These are phyloP conservation scores for Montipora sp. DNA, from an alignment of 64 coral and sea anemone species.

Conservation along the genomic window DNA sequence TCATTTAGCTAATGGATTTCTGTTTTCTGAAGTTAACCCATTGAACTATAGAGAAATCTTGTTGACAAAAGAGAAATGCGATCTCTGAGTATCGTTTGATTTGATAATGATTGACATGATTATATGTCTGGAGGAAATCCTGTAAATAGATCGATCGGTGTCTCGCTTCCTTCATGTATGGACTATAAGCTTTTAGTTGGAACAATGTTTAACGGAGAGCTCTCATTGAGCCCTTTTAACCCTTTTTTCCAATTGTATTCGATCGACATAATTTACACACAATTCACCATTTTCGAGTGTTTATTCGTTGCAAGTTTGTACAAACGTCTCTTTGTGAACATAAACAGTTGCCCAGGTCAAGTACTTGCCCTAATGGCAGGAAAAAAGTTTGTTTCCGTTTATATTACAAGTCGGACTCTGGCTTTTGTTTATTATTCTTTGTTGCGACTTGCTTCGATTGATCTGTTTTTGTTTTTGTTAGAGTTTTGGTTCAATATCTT, in stretches of 20 bases:
- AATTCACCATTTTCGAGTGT: too few relatives aligned
- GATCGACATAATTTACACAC: too few relatives aligned
- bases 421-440: neutral
- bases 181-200: too few relatives aligned
- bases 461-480: too few relatives aligned
- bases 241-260: too few relatives aligned
- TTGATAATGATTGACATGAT: neutral
- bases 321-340: neutral
- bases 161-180: neutral
- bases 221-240: too few relatives aligned
- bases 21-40: neutral
- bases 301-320: too few relatives aligned
- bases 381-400: neutral
- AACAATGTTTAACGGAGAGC: too few relatives aligned
- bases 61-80: neutral
- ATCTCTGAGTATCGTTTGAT: neutral
- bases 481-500: too few relatives aligned
- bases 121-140: neutral
- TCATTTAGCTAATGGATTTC: neutral
- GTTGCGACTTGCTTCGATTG: neutral
- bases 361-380: neutral
- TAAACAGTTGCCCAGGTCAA: neutral
- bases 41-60: neutral
- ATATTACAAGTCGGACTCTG: neutral
- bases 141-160: neutral